A percentile compares a stretch with the other conserved stretches of the same genome.
phyloP scores from a whole-genome alignment of 2,113 vertebrate genomes.

The Anser brachyrhynchus region DNA sequence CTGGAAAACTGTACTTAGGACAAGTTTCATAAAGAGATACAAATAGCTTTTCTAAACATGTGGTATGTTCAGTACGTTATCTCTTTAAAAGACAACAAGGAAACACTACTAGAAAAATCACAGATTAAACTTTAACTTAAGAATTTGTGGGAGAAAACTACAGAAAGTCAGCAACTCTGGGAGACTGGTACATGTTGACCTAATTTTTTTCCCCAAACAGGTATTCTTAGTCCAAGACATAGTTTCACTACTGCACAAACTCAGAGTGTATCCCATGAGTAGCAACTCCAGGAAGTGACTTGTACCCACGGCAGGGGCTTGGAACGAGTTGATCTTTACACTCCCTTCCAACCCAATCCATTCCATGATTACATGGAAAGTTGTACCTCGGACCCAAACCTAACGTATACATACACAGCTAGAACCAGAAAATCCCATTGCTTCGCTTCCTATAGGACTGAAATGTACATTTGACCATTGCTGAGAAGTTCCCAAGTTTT shows the following conservation, averaged over 20 bases:
- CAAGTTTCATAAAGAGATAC: background rate
- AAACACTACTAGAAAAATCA: background rate
- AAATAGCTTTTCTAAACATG: background rate
- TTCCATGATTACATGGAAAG: background rate
- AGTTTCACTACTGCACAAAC: background rate
- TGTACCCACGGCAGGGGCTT: background rate
- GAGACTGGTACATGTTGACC: background rate
- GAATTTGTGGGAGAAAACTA: background rate
- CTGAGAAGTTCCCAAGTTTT: background rate
- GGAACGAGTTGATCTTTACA: too few relatives aligned
- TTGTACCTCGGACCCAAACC: background rate
- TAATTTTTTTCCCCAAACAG: background rate
- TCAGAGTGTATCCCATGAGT: background rate
- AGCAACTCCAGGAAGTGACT: background rate
- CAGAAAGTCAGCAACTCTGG: background rate
- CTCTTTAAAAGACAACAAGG: background rate
- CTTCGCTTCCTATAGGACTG: background rate
- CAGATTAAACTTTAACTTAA: background rate
- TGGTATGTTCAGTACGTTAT: background rate
- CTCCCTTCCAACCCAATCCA: too few relatives aligned
- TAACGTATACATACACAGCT: background rate
- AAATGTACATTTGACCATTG: background rate
- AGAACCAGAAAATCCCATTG: background rate
- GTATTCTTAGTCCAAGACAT: background rate
- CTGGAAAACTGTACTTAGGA: background rate